phyloP scores from a whole-genome alignment of 2,888 invertebrate species.

The Choreutis nemorana region DNA sequence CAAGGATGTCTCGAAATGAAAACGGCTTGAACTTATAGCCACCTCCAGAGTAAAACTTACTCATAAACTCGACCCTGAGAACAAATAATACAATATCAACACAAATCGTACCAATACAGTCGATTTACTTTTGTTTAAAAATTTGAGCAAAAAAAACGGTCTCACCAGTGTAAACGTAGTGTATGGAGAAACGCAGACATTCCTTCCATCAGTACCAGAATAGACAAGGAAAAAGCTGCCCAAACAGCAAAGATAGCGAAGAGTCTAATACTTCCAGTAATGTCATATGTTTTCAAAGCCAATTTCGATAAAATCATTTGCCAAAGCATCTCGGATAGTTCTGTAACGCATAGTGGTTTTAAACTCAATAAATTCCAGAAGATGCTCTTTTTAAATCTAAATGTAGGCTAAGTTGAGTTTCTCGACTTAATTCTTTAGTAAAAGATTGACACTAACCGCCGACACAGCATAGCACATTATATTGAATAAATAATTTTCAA shows the following conservation, averaged over 20 bases:
- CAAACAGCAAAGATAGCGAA: slow-evolving; percentile 75
- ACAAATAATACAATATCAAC: too few relatives aligned
- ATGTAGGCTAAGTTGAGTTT: too few relatives aligned
- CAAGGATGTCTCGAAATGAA: slow-evolving; percentile 64
- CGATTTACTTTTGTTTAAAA: slow-evolving; percentile 3
- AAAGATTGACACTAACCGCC: too few relatives aligned
- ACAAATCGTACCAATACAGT: not conserved
- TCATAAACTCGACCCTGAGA: slow-evolving; percentile 94
- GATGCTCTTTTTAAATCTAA: too few relatives aligned
- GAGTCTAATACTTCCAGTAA: slow-evolving; percentile 50
- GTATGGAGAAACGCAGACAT: slow-evolving; percentile 90
- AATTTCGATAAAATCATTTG: slow-evolving; percentile 70
- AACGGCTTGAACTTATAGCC: slow-evolving; percentile 76
- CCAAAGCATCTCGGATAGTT: slow-evolving; percentile 84
- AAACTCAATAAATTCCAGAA: not conserved
- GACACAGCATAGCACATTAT: too few relatives aligned
- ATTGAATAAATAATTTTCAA: too few relatives aligned
- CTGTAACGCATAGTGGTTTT: slow-evolving; percentile 34
- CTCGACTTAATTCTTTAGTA: too few relatives aligned
- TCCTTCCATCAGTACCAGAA: slow-evolving; percentile 89
- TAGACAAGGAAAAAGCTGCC: slow-evolving; percentile 78
- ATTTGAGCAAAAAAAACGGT: too few relatives aligned
- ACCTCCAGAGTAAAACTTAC: slow-evolving; percentile 82
- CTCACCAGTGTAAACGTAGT: slow-evolving; percentile 85
- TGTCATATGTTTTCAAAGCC: slow-evolving; percentile 23